Percentiles rank a stretch among this genome's conserved stretches.
phyloP scores from a whole-genome alignment of 2,888 invertebrate species.

The Drosophila anomelani region DNA sequence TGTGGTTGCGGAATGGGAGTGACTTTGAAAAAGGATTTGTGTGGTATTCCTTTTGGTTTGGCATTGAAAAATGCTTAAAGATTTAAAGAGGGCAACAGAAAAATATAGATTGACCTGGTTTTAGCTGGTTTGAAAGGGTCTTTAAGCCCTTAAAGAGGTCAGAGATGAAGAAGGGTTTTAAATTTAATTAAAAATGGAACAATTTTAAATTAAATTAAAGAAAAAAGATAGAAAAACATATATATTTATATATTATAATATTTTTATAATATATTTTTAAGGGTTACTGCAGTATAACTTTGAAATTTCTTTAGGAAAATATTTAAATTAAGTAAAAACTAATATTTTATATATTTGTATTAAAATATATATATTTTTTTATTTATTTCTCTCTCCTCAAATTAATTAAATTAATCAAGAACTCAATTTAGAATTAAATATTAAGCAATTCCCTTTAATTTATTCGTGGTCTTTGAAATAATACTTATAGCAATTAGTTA shows the following conservation, averaged over 20 bases:
- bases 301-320: background rate
- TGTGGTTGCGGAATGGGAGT: background rate
- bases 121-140: background rate
- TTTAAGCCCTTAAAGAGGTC: conserved; percentile 10
- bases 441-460: conserved; percentile 15
- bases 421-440: background rate
- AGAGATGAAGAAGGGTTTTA: background rate
- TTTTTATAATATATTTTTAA: too few relatives aligned
- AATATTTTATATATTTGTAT: too few relatives aligned
- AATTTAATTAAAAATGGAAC: conserved; percentile 1
- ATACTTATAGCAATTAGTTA: conserved; percentile 24
- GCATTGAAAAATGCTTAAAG: conserved; percentile 26
- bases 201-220: background rate
- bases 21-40: conserved; percentile 42
- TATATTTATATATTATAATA: too few relatives aligned
- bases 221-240: too few relatives aligned
- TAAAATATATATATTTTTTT: too few relatives aligned
- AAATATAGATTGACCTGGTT: conserved; percentile 18
- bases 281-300: too few relatives aligned
- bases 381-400: background rate
- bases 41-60: conserved; percentile 5
- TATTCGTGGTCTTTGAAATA: conserved; percentile 13
- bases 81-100: conserved; percentile 10
- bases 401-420: background rate
- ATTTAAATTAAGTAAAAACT: background rate